These are phyloP conservation scores for Pangasius krempfi DNA, from an alignment of 2,797 vertebrate species.

Conservation along the genomic window DNA sequence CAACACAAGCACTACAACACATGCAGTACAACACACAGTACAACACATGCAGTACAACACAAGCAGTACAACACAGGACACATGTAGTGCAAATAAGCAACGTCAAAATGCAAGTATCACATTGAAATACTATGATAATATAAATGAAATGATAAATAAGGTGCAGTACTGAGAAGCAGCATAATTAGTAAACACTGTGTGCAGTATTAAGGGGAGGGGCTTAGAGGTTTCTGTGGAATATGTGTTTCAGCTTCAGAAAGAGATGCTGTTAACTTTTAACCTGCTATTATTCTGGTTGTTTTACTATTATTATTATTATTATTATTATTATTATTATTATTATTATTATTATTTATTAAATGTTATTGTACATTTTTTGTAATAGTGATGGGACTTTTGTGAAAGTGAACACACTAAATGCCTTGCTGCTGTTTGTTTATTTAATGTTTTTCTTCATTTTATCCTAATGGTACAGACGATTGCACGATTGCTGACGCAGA, in stretches of 20 bases:
- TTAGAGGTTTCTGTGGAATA: background rate
- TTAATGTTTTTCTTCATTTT: background rate
- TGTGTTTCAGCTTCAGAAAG: background rate
- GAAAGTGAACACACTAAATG: background rate
- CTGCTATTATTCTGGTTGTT: background rate
- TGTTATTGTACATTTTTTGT: background rate
- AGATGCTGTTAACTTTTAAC: background rate
- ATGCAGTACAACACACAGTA: background rate
- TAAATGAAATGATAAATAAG: background rate
- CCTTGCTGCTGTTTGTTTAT: background rate
- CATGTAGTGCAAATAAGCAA: background rate
- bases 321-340: no score
- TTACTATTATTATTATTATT: background rate
- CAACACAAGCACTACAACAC: background rate
- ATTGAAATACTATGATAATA: background rate
- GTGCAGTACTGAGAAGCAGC: background rate
- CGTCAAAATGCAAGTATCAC: background rate
- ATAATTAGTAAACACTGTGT: background rate
- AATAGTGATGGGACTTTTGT: background rate
- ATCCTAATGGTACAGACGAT: background rate
- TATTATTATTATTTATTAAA: background rate
- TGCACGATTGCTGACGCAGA: background rate
- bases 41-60: background rate
- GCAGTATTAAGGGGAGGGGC: background rate
- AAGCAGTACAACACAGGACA: background rate